A percentile compares a stretch with the other conserved stretches of the same genome.
These are phyloP conservation scores for Proteles cristata DNA, from an alignment of 2,113 vertebrate species.

Conservation along the genomic window DNA sequence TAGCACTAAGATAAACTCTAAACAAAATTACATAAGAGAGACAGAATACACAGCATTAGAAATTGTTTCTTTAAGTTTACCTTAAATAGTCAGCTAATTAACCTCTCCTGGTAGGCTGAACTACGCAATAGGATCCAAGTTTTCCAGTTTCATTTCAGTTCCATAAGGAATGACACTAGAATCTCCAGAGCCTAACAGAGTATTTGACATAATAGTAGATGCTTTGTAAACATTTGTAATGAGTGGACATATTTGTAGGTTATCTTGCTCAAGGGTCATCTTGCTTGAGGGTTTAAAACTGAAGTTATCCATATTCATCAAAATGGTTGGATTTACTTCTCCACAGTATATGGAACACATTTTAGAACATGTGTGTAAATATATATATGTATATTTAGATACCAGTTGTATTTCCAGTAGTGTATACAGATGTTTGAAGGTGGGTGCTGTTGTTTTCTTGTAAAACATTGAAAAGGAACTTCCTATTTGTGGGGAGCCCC, in stretches of 20 bases:
- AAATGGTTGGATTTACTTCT: background rate
- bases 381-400: background rate
- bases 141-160: background rate
- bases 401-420: background rate
- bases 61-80: background rate
- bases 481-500: background rate
- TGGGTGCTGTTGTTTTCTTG: background rate
- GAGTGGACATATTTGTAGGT: background rate
- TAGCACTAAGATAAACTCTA: background rate
- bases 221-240: background rate
- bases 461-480: conserved; percentile 49
- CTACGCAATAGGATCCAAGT: background rate
- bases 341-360: background rate
- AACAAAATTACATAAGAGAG: background rate
- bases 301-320: background rate
- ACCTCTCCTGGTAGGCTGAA: background rate
- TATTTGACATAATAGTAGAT: background rate
- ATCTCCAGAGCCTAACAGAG: background rate
- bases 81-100: background rate
- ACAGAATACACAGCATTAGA: background rate
- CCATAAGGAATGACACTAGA: background rate
- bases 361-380: background rate
- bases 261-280: background rate
- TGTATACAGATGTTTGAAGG: background rate
- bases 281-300: background rate